These are phyloP conservation scores for Ellobium chinense DNA, from an alignment of 2,888 invertebrate species.

Conservation along the genomic window DNA sequence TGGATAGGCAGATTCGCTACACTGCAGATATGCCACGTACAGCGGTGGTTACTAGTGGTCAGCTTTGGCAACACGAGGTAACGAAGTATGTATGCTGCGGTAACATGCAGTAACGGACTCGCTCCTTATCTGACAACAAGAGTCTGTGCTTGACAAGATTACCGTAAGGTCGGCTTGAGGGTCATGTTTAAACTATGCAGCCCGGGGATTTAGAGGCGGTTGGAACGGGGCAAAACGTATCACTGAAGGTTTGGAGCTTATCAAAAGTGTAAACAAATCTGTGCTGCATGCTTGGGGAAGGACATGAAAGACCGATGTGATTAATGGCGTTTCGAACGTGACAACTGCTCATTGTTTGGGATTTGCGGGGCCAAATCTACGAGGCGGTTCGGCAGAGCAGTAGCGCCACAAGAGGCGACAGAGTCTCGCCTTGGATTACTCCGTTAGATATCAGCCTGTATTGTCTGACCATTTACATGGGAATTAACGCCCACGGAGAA, in stretches of 20 bases:
- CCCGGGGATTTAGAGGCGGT: no score
- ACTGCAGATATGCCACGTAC: no score
- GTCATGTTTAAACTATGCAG: no score
- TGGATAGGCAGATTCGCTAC: no score
- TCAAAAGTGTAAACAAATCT: neutral
- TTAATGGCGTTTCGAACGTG: neutral
- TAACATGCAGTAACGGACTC: no score
- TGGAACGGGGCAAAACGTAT: neutral
- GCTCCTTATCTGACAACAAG: no score
- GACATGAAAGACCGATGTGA: neutral
- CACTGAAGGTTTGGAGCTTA: neutral
- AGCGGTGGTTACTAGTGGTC: no score
- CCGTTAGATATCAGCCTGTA: neutral
- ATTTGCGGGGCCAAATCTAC: neutral
- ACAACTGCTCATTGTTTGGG: constrained; percentile 12
- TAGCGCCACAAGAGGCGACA: neutral
- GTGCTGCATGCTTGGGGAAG: neutral
- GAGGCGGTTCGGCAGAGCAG: neutral
- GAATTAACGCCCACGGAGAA: neutral
- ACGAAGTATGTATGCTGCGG: no score
- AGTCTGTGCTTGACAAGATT: no score
- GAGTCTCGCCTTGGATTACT: neutral
- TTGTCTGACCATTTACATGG: neutral
- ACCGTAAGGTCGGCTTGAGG: no score
- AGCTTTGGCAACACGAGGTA: no score